phyloP scores from a whole-genome alignment of 2,797 vertebrate genomes.

The Takifugu ocellatus region DNA sequence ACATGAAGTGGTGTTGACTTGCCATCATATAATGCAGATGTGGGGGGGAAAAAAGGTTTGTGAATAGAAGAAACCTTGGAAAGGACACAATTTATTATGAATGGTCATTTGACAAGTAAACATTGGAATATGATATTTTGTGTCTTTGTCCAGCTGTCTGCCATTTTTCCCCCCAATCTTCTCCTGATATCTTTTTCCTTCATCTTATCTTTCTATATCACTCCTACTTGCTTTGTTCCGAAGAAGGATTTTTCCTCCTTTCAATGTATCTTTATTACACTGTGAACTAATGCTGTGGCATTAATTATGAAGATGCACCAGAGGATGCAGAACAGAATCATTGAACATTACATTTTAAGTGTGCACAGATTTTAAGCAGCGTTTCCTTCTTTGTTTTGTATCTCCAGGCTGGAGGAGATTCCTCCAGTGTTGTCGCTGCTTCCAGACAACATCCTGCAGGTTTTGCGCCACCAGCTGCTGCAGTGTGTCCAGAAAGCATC shows the following conservation, averaged over 20 bases:
- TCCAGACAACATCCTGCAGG: slow-evolving; percentile 96
- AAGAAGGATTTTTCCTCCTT: slow-evolving; percentile 38
- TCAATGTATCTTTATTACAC: slow-evolving; percentile 18
- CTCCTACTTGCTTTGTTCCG: slow-evolving; percentile 9
- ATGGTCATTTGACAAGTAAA: no score
- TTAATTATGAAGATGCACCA: neutral
- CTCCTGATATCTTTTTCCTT: slow-evolving; percentile 3
- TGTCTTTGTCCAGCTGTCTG: slow-evolving; percentile 7
- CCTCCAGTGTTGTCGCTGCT: slow-evolving; percentile 93
- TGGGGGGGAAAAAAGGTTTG: neutral
- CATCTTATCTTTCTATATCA: neutral
- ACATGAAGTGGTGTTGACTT: slow-evolving; percentile 1
- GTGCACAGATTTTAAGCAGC: neutral
- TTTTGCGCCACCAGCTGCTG: slow-evolving; percentile 89
- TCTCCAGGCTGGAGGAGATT: slow-evolving; percentile 86
- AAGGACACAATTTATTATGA: no score
- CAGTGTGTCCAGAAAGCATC: slow-evolving; percentile 96
- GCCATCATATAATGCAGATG: neutral
- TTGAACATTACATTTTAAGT: neutral
- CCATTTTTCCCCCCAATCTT: slow-evolving; percentile 9
- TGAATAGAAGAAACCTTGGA: no score
- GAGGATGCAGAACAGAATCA: slow-evolving; percentile 4
- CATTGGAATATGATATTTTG: slow-evolving; percentile 3
- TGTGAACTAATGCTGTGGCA: slow-evolving; percentile 13
- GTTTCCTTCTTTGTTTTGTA: neutral